Conservation (phyloP, 2,113 vertebrate genomes). For the Cavia porcellus region DNA sequence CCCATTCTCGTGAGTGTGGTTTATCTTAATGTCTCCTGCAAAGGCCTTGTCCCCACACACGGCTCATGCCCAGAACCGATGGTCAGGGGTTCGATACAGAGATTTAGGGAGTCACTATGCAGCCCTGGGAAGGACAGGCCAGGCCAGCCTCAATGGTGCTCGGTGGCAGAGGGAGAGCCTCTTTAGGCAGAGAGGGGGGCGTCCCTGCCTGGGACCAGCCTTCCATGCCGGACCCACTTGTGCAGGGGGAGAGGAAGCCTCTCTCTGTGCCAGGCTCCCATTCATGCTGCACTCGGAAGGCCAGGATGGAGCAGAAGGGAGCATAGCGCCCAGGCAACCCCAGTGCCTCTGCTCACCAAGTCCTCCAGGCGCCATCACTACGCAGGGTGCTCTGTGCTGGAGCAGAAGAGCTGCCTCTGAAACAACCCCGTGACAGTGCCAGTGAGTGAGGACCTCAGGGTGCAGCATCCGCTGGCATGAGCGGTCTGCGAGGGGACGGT, state of each 20-base stretch:
- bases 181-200: not conserved
- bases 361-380: rapidly evolving
- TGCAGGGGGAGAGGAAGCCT: not conserved
- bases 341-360: not conserved
- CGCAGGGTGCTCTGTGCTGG: rapidly evolving
- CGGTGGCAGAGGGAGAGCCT: not conserved
- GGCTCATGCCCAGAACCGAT: not conserved
- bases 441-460: not conserved
- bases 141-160: rapidly evolving
- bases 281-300: not conserved
- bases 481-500: not conserved
- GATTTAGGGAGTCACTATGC: not conserved
- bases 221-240: not conserved
- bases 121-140: too few relatives aligned
- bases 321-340: not conserved
- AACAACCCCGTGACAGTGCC: rapidly evolving
- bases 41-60: not conserved
- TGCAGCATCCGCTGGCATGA: not conserved
- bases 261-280: not conserved
- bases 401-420: not conserved
- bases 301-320: not conserved
- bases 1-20: not conserved
- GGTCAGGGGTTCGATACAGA: not conserved
- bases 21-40: too few relatives aligned
- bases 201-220: not conserved